These are phyloP conservation scores for Pollenia labialis DNA, from an alignment of 2,888 invertebrate species.

Conservation along the genomic window DNA sequence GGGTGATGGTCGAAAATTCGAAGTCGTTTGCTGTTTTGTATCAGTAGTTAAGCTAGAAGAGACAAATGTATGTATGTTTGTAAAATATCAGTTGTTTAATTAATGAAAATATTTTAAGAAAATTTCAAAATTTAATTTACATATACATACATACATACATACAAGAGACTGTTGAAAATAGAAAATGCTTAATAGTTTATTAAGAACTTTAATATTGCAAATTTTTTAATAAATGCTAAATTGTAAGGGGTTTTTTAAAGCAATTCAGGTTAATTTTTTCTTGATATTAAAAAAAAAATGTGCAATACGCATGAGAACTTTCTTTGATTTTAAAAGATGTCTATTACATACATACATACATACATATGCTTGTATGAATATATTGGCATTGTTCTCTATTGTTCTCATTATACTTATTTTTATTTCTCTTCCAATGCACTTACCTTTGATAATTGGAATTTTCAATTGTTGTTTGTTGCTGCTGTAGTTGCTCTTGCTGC, in stretches of 20 bases:
- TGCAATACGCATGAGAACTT: too few relatives aligned
- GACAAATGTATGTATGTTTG: not conserved
- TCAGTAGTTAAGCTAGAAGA: conserved; percentile 26
- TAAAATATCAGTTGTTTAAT: not conserved
- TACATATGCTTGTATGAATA: too few relatives aligned
- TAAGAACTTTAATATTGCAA: too few relatives aligned
- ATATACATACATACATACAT: not conserved
- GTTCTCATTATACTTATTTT: conserved; percentile 17
- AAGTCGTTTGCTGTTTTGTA: conserved; percentile 30
- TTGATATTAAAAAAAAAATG: not conserved
- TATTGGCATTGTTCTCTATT: conserved; percentile 8
- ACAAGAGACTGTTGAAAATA: not conserved
- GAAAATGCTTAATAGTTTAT: too few relatives aligned
- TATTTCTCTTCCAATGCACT: conserved; percentile 72
- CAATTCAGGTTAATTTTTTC: not conserved
- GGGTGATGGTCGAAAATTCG: conserved; percentile 79
- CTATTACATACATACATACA: too few relatives aligned
- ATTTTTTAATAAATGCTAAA: too few relatives aligned
- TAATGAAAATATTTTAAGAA: not conserved
- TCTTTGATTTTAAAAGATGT: not conserved
- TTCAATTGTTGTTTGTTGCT: conserved; percentile 61
- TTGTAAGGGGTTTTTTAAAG: not conserved
- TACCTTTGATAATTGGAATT: conserved; percentile 78
- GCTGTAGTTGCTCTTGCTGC: conserved; percentile 36
- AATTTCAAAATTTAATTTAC: not conserved